Base-by-base conservation (phyloP, 2,888 invertebrate genomes). In the Melieria omissa region DNA sequence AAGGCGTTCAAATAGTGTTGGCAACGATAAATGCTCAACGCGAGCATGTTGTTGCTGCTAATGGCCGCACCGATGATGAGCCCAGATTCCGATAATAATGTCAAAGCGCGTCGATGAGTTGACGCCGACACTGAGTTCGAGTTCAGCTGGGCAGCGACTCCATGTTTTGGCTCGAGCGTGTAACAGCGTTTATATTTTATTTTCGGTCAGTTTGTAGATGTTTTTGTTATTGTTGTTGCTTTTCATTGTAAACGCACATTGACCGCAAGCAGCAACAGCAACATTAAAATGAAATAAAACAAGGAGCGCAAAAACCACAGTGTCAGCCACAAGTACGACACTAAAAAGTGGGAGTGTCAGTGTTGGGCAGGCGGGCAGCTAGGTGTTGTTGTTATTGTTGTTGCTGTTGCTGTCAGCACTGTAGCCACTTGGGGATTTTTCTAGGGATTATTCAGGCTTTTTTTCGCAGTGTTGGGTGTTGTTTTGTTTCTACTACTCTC, bases 261-360 rank as follows among this genome's bases (percentile, higher is more conserved):
- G 58, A 58, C 58, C 58, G 41, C 58, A 58, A 58, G 41, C 58
- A 58, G 9, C 44, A 61, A 42, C 8, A 61, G 44, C 6, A 61
- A 61, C 61, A 60, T 41, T 42, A 60, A 60, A 7, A 60, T 3
- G 41, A 60, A 60, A 29, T 41, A 41, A 29, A 60, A 42, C 60
- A 60, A 42, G 8, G 10, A 60, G 41, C 16, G 42, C 41, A 10
- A 42, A 29, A 9, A 29, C 60, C 16, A 60, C 10, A 12, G 49
- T 49, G 12, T 12, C 49, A 49, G 12, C 49, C 9, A 49, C 49
- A 52, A 5, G n/a, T n/a, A 52, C 52, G 12, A 6, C 29, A 29
- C 29, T 29, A 29, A 29, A 29, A 29, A 29, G 29, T 29, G 29
- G 29, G 29, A 29, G 29, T 29, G 29, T 29, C 29, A 29, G 29